Evolutionary conservation across 1,140 invertebrate genomes (phyloP).

Genomic region (Physella acuta): DNA sequence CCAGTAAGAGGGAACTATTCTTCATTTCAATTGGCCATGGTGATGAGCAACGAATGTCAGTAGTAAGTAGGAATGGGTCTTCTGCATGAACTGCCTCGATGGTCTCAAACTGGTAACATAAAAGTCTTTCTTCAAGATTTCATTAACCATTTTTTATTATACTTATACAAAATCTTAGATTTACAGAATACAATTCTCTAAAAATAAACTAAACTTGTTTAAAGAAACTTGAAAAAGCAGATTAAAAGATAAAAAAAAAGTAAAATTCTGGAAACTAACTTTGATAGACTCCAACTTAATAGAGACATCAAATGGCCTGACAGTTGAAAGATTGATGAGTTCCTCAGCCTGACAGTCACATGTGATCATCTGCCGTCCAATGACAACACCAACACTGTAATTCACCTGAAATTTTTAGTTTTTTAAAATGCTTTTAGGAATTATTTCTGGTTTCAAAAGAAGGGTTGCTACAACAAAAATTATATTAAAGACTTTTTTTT

Average conservation of each 20-base stretch:
- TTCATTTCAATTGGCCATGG: constrained; percentile 57
- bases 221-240: no score
- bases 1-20: constrained; percentile 52
- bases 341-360: constrained; percentile 57
- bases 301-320: constrained; percentile 57
- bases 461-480: no score
- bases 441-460: no score
- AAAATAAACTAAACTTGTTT: no score
- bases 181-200: no score
- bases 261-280: constrained; percentile 41
- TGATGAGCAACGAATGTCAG: constrained; percentile 56
- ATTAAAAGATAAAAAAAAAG: no score
- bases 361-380: constrained; percentile 43
- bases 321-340: constrained; percentile 45
- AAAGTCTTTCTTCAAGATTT: neutral
- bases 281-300: constrained; percentile 57
- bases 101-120: constrained; percentile 47
- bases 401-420: no score
- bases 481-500: no score
- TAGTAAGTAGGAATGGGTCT: constrained; percentile 55
- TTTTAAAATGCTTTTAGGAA: no score
- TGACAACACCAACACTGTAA: constrained; percentile 51
- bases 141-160: no score
- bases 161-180: no score
- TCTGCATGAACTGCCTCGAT: constrained; percentile 52